Base-by-base conservation (phyloP, 92 coral and sea anemone genomes). In the Umimayanthus chanpuru region DNA sequence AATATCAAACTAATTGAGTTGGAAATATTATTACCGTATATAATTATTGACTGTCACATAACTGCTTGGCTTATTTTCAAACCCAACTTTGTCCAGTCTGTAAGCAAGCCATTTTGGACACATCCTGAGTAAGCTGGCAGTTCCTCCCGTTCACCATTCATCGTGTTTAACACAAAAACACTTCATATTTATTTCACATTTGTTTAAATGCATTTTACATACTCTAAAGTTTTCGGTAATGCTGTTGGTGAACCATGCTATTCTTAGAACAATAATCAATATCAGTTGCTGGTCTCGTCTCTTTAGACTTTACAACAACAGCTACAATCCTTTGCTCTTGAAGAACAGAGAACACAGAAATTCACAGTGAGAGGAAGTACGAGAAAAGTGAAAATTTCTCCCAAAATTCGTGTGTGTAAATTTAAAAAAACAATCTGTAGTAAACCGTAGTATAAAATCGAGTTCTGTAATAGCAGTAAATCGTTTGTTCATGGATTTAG, bases 191-290 rank as follows among this genome's bases (percentile, higher is more conserved):
- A n/a, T 61, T n/a, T n/a, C n/a, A n/a, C n/a, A n/a, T n/a, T n/a
- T n/a, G n/a, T n/a, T n/a, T n/a, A n/a, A n/a, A n/a, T 61, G 68
- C 68, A 61, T 61, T 61, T 61, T 61, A 61, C 68, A 61, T 61
- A 61, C 68, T 11, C 68, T 61, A 61, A 61, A 61, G 68, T n/a
- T n/a, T n/a, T n/a, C n/a, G n/a, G n/a, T n/a, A n/a, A n/a, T n/a
- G n/a, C n/a, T n/a, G n/a, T n/a, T n/a, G n/a, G n/a, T n/a, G n/a
- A n/a, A n/a, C n/a, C n/a, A n/a, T n/a, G n/a, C n/a, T n/a, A n/a
- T n/a, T 61, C 68, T 61, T 61, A 4, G 68, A 61, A 61, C 68
- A 61, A 61, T 61, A 61, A 15, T 53, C 15, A 53, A 53, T 6
- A 61, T 61, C 68, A 61, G 10, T 2, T 61, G 68, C 68, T 61